phyloP scores from a whole-genome alignment of 2,113 vertebrate species.

The Phylloscopus whistleri region DNA sequence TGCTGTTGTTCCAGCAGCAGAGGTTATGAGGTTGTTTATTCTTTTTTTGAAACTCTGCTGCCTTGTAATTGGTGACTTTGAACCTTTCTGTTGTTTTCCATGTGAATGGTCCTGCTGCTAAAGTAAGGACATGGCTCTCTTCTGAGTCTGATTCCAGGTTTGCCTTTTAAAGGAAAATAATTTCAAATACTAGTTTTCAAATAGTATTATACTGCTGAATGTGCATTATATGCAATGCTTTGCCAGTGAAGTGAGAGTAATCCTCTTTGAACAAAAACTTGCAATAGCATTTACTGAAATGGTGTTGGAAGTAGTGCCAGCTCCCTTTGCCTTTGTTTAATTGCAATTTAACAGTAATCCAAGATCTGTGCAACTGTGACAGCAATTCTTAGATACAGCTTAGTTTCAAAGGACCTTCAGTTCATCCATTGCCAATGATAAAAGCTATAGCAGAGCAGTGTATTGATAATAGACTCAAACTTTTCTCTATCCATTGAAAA shows the following conservation, averaged over 20 bases:
- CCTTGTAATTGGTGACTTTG: constrained; percentile 51
- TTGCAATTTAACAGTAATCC: constrained; percentile 63
- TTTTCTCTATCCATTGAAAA: not conserved
- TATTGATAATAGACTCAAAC: constrained; percentile 8
- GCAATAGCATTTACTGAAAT: constrained; percentile 47
- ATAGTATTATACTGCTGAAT: constrained; percentile 23
- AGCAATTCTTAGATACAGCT: constrained; percentile 11
- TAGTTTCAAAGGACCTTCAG: constrained; percentile 24
- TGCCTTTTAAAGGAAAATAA: constrained; percentile 22
- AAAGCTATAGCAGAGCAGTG: not conserved
- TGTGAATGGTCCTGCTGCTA: constrained; percentile 9
- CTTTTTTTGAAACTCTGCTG: not conserved
- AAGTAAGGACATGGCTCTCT: not conserved
- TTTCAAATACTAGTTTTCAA: constrained; percentile 29
- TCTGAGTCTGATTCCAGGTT: not conserved
- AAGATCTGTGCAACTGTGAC: constrained; percentile 49
- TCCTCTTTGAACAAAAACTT: constrained; percentile 49
- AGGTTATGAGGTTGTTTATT: constrained; percentile 17
- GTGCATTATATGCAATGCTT: constrained; percentile 20
- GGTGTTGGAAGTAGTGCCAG: constrained; percentile 12
- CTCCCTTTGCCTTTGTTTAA: constrained; percentile 55
- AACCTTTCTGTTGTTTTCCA: not conserved
- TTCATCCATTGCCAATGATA: constrained; percentile 1
- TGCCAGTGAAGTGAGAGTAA: constrained; percentile 33
- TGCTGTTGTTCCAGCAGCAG: not conserved